These are phyloP conservation scores for Caerostris extrusa DNA, from an alignment of 1,140 invertebrate genomes.

Conservation along the genomic window DNA sequence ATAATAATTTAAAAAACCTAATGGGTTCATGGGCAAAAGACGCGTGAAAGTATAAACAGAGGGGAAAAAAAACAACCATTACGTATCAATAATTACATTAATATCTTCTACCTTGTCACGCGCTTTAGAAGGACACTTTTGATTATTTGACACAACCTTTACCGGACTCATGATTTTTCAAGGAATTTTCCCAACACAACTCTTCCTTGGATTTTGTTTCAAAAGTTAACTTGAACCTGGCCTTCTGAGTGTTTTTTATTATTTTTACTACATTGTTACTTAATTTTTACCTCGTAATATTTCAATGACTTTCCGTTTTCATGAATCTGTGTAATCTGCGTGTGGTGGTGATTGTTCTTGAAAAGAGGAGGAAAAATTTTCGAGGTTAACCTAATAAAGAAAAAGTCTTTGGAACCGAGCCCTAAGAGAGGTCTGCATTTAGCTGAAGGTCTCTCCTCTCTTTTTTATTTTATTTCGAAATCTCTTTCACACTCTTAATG, in stretches of 20 bases:
- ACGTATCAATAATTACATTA: background rate
- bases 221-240: constrained; percentile 2
- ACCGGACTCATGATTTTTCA: background rate
- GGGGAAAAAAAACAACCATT: background rate
- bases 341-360: constrained; percentile 33
- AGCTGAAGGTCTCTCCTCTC: constrained; percentile 41
- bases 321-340: background rate
- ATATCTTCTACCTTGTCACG: background rate
- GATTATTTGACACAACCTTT: background rate
- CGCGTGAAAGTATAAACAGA: too few species aligned
- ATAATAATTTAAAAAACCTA: too few species aligned
- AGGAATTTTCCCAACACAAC: background rate
- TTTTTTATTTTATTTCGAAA: background rate
- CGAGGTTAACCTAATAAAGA: constrained; percentile 36
- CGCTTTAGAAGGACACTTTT: background rate
- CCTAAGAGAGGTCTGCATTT: constrained; percentile 6
- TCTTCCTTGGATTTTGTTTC: background rate
- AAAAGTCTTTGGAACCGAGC: constrained; percentile 27
- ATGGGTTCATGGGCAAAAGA: too few species aligned
- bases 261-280: background rate
- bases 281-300: background rate
- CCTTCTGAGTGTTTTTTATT: background rate
- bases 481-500: background rate
- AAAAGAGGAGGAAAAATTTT: constrained; percentile 37
- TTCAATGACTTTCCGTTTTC: constrained; percentile 9